Evolutionary conservation across 2,113 vertebrate genomes (phyloP), one percentile per base, ranked within the genome.

Genomic region (Chaenocephalus aceratus): DNA sequence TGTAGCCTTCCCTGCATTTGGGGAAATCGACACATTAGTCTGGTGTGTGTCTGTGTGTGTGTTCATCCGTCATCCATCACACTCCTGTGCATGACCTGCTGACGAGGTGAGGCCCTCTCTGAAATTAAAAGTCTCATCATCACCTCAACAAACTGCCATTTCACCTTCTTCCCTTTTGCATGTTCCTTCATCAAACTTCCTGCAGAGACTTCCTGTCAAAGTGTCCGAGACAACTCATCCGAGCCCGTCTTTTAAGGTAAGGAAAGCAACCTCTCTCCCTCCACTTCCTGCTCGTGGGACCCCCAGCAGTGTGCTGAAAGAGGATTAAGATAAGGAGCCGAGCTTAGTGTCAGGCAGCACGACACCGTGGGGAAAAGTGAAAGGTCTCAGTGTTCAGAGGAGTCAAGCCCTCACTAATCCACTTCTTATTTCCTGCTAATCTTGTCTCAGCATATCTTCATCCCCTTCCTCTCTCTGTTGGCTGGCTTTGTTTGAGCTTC

Each of bases 271-370:
- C 82, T 75, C 72, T 75, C 72, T 75, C 72, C 73, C 68, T 58
- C 67, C 79, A 62, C 90, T 94, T 93, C 92, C 93, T 93, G 90
- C 82, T 84, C 46, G 68, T 57, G 23, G 75, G 84, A 71, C 89
- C 88, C 80, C 88, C 82, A 74, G 74, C 74, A 83, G 83, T 83
- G 68, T 49, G 61, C 75, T 90, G 79, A 91, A 92, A 87, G 91
- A 87, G 92, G 93, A 94, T 95, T 93, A 94, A 93, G 91, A 92
- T 92, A 91, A 90, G 90, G 88, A 91, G 69, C 65, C 9, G 13
- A 82, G 90, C 87, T 95, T 92, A 92, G 92, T 94, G 94, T 94
- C 91, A 87, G 86, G 91, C 82, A 85, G 81, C 84, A 86, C 75
- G 77, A 84, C 89, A 67, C 90, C 3, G 60, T 64, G 58, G 80